Base-by-base conservation (phyloP, 2,113 vertebrate species). In the Peromyscus leucopus region DNA sequence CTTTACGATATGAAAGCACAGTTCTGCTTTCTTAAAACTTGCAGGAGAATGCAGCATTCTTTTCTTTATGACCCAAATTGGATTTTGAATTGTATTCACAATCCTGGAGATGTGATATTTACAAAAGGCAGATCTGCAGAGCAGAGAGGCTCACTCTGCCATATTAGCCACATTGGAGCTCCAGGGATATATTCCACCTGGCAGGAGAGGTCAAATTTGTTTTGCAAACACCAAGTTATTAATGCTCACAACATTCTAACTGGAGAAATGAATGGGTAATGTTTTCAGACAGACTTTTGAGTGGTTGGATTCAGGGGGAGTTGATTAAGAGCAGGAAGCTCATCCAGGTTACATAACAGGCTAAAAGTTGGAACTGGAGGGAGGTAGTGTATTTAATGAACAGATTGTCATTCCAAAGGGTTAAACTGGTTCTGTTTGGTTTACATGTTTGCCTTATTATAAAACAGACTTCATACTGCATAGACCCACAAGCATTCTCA, bases 221-320 rank as follows among this genome's bases (percentile, higher is more conserved):
- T 98, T 97, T 94, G 94, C 74, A 96, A 97, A 97, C 90, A 93
- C 75, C 51, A 33, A 42, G 10, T 93, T 96, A 96, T 96, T 97
- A 94, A 95, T 79, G 96, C 72, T 93, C 71, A 96, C 89, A 97
- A 96, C 90, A 96, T 72, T 89, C 86, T 96, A 92, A 74, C 57
- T 92, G 83, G 51, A 79, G 95, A 89, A 90, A 95, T 97, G 90
- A 97, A 97, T 96, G 96, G 36, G 80, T 83, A 83, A 57, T 98
- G 90, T 97, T 98, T 98, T 96, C 95, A 96, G 87, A 95, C 33
- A 86, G 83, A 85, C 79, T 92, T 97, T 96, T 94, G 61, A 91
- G 94, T 94, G 69, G 51, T 42, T 93, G 85, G 80, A 95, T 98
- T 97, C 94, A 97, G 80, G n/a, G 67, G 24, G 19, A n/a, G n/a